Conservation (phyloP, 2,888 invertebrate species). For the Tortricodes alternella region DNA sequence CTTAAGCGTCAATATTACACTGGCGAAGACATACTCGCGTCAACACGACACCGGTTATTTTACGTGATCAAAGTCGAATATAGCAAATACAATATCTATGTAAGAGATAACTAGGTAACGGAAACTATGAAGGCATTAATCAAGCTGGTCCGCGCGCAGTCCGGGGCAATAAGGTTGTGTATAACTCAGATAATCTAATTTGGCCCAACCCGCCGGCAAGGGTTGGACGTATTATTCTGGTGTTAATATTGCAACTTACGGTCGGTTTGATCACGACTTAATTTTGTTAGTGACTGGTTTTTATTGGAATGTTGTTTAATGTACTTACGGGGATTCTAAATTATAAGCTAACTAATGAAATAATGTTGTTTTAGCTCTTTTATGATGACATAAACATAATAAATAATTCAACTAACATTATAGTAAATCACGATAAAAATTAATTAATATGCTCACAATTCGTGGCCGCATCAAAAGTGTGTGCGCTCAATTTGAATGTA, state of each 20-base stretch:
- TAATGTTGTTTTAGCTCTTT: too few species aligned
- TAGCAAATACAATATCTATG: constrained; percentile 31
- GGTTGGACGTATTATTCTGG: constrained; percentile 56
- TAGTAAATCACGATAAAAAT: too few species aligned
- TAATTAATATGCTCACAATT: too few species aligned
- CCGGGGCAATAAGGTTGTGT: constrained; percentile 61
- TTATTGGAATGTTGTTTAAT: background rate
- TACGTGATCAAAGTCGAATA: constrained; percentile 31
- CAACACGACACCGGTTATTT: too few species aligned
- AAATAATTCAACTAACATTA: too few species aligned
- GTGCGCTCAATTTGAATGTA: too few species aligned
- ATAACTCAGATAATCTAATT: constrained; percentile 69
- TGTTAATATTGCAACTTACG: constrained; percentile 33
- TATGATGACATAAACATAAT: too few species aligned
- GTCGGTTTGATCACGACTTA: constrained; percentile 16
- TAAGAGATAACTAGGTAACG: constrained; percentile 41
- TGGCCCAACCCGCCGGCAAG: constrained; percentile 54
- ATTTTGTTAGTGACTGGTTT: constrained; percentile 19
- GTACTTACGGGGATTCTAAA: too few species aligned
- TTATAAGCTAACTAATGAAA: too few species aligned
- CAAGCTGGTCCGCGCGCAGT: constrained; percentile 55
- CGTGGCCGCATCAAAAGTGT: too few species aligned
- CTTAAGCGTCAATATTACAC: too few species aligned
- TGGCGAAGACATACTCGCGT: too few species aligned
- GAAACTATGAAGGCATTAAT: constrained; percentile 60